Base-by-base conservation (phyloP, 2,888 invertebrate genomes). In the Lasioglossum villosulum region DNA sequence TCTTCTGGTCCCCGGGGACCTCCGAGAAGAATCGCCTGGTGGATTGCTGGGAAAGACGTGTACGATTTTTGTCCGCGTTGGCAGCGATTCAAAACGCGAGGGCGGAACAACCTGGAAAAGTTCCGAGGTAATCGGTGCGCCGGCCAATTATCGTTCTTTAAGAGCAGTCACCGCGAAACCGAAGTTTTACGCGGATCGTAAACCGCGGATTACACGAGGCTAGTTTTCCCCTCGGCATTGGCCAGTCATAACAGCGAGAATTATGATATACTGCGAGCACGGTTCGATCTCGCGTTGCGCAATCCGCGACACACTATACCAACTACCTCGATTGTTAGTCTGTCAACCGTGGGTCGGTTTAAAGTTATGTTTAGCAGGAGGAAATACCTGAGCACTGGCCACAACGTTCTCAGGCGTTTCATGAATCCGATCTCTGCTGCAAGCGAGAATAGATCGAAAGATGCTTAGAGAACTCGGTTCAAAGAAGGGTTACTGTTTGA, bases 91-190 rank as follows among this genome's bases (percentile, higher is more conserved):
- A 82, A 71, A 56, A 19, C 30, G 30, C 42, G 19, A 2, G 30
- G 27, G 4, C 14, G 34, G 39, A 74, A 63, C 5, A 74, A 77
- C 59, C 8, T 34, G 68, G 27, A 30, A 73, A 81, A 68, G 4
- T 37, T 42, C 14, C 37, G 14, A 4, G 3, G 52, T 59, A 39
- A 80, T 80, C 30, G 68, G 12, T 8, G 45, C 23, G 37, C 68
- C 16, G 63, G 39, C 34, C 30, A 70, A 71, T 75, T 80, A 63
- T 82, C 48, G 48, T 75, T 80, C 34, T n/a, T 45, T 27, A 10
- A 34, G 30, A 27, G 12, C 8, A 6, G 71, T 37, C 59, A 12
- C 23, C 1, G 45, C n/a, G 19, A 70, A 48, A 34, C 8, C n/a
- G 5, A 42, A 34, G 59, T 19, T 75, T 84, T 75, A 75, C 42